Conservation (phyloP, 1,140 invertebrate genomes). For the Temnothorax nylanderi region DNA sequence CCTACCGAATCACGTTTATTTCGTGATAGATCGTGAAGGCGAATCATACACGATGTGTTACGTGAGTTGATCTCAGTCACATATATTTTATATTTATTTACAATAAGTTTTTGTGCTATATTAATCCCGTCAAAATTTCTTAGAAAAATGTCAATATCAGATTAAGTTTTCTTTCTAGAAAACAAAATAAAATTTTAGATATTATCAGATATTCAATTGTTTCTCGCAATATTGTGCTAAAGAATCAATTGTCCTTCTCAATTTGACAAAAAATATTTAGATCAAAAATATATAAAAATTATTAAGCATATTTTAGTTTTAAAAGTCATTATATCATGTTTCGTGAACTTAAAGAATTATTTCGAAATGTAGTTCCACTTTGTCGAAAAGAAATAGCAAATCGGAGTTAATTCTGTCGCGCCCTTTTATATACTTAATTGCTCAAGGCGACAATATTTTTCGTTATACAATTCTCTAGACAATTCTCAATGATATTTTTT, state of each 20-base stretch:
- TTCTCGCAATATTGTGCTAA: not conserved
- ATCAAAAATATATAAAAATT: not conserved
- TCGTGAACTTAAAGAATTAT: not conserved
- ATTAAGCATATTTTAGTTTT: not conserved
- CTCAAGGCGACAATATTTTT: not conserved
- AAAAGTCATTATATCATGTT: not conserved
- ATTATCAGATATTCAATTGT: not conserved
- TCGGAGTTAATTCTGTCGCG: not conserved
- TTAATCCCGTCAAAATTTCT: not conserved
- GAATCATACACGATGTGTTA: slow-evolving; percentile 40
- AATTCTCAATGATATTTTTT: slow-evolving; percentile 10
- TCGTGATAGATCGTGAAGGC: slow-evolving; percentile 49
- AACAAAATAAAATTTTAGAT: slow-evolving; percentile 13
- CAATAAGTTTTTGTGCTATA: not conserved
- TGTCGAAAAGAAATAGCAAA: not conserved
- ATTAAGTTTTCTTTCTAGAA: not conserved
- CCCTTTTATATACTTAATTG: slow-evolving; percentile 1
- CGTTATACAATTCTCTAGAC: not conserved
- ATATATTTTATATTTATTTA: slow-evolving; percentile 20
- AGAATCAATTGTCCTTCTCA: not conserved
- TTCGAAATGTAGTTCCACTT: not conserved
- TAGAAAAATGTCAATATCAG: not conserved
- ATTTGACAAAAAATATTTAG: not conserved
- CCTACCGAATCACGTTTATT: slow-evolving; percentile 42
- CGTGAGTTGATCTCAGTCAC: slow-evolving; percentile 1